Percentiles rank a stretch among this genome's conserved stretches.
Conservation (phyloP, 2,888 invertebrate genomes). For the Phrixothrix hirtus region DNA sequence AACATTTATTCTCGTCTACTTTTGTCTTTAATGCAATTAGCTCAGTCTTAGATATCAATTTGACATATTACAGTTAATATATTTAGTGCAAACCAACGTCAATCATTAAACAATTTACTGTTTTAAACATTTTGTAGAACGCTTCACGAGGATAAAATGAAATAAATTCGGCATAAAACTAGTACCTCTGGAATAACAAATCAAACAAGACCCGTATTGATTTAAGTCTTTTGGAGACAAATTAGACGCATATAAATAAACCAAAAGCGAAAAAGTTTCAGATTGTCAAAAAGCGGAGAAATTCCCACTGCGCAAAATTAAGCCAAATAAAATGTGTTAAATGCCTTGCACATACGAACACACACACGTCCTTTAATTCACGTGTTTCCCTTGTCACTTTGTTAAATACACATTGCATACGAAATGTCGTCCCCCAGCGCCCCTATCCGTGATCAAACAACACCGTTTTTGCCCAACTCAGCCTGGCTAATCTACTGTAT, state of each 20-base stretch:
- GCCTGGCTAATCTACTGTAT: constrained; percentile 53
- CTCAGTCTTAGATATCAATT: too few species aligned
- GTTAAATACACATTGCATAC: constrained; percentile 49
- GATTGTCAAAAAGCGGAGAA: constrained; percentile 3
- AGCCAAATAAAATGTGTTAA: constrained; percentile 30
- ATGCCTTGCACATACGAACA: constrained; percentile 29
- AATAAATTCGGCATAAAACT: too few species aligned
- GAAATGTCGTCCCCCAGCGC: constrained; percentile 42
- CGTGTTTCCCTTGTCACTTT: constrained; percentile 44
- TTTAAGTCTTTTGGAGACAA: background rate
- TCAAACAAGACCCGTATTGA: too few species aligned
- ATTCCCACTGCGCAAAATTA: constrained; percentile 13
- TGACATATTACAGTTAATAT: too few species aligned
- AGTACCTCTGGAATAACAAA: too few species aligned
- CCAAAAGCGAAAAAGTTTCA: background rate
- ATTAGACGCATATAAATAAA: background rate
- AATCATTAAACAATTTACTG: too few species aligned
- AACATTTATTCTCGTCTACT: constrained; percentile 3
- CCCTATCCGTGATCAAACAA: constrained; percentile 47
- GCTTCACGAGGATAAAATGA: too few species aligned
- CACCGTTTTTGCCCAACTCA: constrained; percentile 49
- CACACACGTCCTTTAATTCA: constrained; percentile 41
- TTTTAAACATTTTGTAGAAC: too few species aligned
- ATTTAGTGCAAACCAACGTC: too few species aligned
- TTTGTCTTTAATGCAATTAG: background rate